Percentiles rank a stretch among this genome's conserved stretches.
Evolutionary conservation across 2,113 vertebrate species (phyloP).

Genomic region (Nesoenas mayeri): DNA sequence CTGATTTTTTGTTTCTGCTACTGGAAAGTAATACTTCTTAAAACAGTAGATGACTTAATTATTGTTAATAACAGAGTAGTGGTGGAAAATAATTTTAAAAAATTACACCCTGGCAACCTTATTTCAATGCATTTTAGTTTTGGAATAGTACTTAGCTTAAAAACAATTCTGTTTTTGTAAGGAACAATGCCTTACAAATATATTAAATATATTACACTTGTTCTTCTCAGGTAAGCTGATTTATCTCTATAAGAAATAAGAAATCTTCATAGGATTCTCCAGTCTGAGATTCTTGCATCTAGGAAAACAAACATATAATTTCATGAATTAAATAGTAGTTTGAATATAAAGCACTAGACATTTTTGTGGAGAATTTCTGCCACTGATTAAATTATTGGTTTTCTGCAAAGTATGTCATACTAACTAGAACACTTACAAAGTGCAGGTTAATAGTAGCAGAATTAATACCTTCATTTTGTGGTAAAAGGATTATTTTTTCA

Average conservation of each 20-base stretch:
- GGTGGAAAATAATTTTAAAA: not conserved
- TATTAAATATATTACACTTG: not conserved
- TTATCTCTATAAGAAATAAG: not conserved
- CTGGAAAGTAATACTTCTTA: not conserved
- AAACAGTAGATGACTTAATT: not conserved
- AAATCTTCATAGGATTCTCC: conserved; percentile 16
- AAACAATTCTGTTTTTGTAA: not conserved
- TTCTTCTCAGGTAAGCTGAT: not conserved
- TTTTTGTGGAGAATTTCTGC: not conserved
- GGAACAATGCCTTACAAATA: not conserved
- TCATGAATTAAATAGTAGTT: not conserved
- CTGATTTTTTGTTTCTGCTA: not conserved
- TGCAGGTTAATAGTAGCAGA: not conserved
- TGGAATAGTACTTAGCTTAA: not conserved
- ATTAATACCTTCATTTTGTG: not conserved
- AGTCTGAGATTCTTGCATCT: not conserved
- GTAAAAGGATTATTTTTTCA: not conserved
- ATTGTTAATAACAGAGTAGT: not conserved
- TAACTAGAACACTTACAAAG: not conserved
- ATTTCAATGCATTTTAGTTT: not conserved
- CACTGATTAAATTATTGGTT: not conserved
- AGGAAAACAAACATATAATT: not conserved
- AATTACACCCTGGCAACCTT: not conserved
- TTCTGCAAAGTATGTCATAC: not conserved
- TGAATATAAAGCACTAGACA: not conserved